Conservation (phyloP, 2,113 vertebrate genomes). For the Irena cyanogastra region DNA sequence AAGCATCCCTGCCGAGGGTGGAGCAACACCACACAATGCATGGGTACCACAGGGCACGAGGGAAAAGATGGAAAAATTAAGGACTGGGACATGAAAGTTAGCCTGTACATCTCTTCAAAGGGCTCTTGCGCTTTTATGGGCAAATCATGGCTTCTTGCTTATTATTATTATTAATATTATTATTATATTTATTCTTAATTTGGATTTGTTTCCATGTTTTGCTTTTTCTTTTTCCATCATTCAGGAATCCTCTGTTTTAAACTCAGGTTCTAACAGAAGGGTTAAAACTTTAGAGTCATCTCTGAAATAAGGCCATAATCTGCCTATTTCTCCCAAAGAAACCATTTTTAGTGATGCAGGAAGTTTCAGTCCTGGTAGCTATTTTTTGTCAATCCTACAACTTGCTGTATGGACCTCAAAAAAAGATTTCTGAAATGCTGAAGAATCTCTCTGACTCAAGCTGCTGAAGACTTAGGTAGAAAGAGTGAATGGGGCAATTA, state of each 20-base stretch:
- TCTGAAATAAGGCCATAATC: neutral
- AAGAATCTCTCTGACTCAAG: neutral
- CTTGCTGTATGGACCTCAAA: neutral
- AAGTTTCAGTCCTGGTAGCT: neutral
- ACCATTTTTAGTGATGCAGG: neutral
- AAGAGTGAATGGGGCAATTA: neutral
- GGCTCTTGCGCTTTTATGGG: neutral
- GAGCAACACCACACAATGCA: neutral
- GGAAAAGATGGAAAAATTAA: neutral
- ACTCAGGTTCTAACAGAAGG: neutral
- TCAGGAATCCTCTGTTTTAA: neutral
- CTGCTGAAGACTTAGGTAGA: neutral
- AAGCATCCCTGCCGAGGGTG: neutral
- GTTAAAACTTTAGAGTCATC: neutral
- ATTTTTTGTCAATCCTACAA: neutral
- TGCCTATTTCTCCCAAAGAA: neutral
- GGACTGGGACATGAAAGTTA: neutral
- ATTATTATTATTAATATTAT: neutral
- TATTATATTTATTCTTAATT: neutral
- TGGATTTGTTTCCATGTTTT: neutral
- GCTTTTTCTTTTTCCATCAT: neutral
- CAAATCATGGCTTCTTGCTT: neutral
- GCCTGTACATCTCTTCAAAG: neutral
- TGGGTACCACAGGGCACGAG: neutral
- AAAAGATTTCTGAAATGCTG: neutral